Percentiles rank a stretch among this genome's conserved stretches.
Conservation (phyloP, 2,888 invertebrate species). For the Cephus rjabovi region DNA sequence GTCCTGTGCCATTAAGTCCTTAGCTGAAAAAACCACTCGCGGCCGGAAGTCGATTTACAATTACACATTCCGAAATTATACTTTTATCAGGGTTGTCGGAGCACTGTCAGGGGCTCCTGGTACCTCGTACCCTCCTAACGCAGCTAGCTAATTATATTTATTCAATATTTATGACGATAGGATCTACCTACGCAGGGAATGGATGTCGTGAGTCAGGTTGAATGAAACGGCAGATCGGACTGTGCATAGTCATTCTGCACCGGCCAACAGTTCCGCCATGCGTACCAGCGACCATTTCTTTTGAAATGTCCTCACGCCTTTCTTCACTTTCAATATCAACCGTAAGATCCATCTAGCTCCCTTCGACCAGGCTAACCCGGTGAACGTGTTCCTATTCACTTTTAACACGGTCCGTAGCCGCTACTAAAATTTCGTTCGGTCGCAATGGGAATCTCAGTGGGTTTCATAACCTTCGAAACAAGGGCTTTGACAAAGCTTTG, state of each 20-base stretch:
- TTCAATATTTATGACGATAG: slow-evolving; percentile 55
- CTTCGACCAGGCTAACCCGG: not conserved
- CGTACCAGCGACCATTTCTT: slow-evolving; percentile 12
- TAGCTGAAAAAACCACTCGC: not conserved
- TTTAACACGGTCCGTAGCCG: not conserved
- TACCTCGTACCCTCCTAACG: slow-evolving; percentile 28
- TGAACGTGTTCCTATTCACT: not conserved
- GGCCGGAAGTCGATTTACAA: slow-evolving; percentile 1
- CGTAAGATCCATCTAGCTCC: not conserved
- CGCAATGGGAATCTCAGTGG: not conserved
- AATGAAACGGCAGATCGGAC: slow-evolving; percentile 49
- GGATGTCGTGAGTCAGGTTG: slow-evolving; percentile 49
- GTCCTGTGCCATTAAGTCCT: not conserved
- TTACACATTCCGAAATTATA: slow-evolving; percentile 1
- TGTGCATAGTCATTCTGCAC: slow-evolving; percentile 48
- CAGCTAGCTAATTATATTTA: slow-evolving; percentile 54
- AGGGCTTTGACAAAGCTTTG: not conserved
- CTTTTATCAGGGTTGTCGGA: not conserved
- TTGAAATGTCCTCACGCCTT: not conserved
- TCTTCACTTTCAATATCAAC: slow-evolving; percentile 1
- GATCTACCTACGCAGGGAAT: slow-evolving; percentile 39
- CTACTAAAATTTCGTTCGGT: not conserved
- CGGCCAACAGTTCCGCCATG: slow-evolving; percentile 27
- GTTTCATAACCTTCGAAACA: not conserved
- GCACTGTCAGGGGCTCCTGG: not conserved